Base-by-base conservation (phyloP, 2,797 vertebrate genomes). In the Mormyrops attenuatus region DNA sequence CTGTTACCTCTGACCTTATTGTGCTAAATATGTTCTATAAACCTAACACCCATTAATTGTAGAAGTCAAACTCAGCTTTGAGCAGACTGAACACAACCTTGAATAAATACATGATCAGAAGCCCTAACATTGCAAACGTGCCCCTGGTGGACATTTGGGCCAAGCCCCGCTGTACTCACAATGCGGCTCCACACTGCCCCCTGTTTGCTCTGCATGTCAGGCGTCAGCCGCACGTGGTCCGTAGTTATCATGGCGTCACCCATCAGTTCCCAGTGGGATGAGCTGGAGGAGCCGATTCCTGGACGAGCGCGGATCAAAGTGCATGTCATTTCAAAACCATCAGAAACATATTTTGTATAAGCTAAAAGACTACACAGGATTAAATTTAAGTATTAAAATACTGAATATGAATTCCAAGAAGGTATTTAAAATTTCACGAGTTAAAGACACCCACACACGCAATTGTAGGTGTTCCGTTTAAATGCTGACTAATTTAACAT, bases 131-230 rank as follows among this genome's bases (percentile, higher is more conserved):
- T 9, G 38, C 41, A 49, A 41, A 30, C n/a, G 1, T 52, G 20
- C 9, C 50, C 85, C 22, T 17, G 30, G 49, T 7, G 50, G 20
- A 11, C 85, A 34, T 30, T 30, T 11, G 9, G 6, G 26, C 17
- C 6, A 86, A 30, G 22, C 26, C 20, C 5, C 7, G 50, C 15
- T 44, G 52, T 92, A 94, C 98, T 97, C 95, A 99, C 98, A 91
- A 97, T 94, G 8, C 98, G 96, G 93, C 97, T 98, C 98, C 98
- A 99, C 8, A 99, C 95, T 26, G 98, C 98, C 92, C 98, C 98
- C 95, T 97, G 98, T 91, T 97, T 96, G 96, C 98, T 99, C 93
- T 99, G 98, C 95, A 95, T 93, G 92, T 99, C 98, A 57, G 97
- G 96, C 60, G 98, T 99, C 89, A 99, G 97, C 30, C 98, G 97